Percentiles rank a stretch among this genome's conserved stretches.
Evolutionary conservation across 2,888 invertebrate species (phyloP).

Genomic region (Leucozona laternaria): DNA sequence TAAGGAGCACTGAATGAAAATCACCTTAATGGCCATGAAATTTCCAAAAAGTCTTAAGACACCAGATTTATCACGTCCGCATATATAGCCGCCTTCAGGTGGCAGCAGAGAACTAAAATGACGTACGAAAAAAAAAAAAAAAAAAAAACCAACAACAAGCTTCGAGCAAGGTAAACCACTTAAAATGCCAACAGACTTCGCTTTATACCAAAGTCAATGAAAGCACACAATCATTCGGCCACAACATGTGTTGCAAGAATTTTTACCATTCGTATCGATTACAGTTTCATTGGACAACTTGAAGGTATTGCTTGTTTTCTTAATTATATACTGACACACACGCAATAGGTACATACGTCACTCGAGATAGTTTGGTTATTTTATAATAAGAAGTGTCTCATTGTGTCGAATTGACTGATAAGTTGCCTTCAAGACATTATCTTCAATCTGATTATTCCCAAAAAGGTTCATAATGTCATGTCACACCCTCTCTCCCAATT

Average conservation of each 20-base stretch:
- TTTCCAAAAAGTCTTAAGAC: neutral
- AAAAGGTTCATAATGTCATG: neutral
- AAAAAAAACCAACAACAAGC: slow-evolving; percentile 21
- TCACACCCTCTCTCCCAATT: neutral
- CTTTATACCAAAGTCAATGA: slow-evolving; percentile 24
- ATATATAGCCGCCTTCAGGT: neutral
- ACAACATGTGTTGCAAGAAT: slow-evolving; percentile 47
- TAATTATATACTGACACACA: neutral
- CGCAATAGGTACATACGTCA: neutral
- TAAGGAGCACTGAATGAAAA: slow-evolving; percentile 14
- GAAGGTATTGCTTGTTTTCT: neutral
- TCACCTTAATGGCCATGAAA: slow-evolving; percentile 45
- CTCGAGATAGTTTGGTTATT: slow-evolving; percentile 15
- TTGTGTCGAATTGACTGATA: neutral
- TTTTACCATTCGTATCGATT: neutral
- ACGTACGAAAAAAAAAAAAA: neutral
- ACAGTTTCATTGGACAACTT: neutral
- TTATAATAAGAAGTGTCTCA: neutral
- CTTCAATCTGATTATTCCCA: slow-evolving; percentile 15
- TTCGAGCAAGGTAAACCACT: slow-evolving; percentile 54
- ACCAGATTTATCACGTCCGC: slow-evolving; percentile 3
- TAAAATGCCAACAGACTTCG: neutral
- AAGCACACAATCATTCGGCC: neutral
- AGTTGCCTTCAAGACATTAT: neutral
- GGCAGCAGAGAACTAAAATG: slow-evolving; percentile 2